phyloP scores from a whole-genome alignment of 2,797 vertebrate species.

The Amblyopsis hoosieri region DNA sequence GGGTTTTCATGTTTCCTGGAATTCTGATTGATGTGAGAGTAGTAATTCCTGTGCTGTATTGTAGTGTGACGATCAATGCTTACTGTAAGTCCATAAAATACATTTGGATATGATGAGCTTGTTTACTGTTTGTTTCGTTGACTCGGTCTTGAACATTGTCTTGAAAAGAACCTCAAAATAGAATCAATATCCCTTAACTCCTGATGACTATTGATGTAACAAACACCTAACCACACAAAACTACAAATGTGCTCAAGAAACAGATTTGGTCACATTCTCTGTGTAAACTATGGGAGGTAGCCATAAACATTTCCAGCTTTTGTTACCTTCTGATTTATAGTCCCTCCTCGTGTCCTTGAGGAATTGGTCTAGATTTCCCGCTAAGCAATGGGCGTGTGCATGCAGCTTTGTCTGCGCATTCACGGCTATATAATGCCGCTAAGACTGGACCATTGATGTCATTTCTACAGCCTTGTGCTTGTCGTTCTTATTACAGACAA shows the following conservation, averaged over 20 bases:
- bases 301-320: slow-evolving; percentile 72
- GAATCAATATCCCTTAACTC: background rate
- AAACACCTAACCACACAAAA: background rate
- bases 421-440: slow-evolving; percentile 30
- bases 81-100: no score
- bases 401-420: background rate
- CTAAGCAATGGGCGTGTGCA: slow-evolving; percentile 35
- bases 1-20: no score
- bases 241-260: slow-evolving; percentile 17
- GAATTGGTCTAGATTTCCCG: slow-evolving; percentile 54
- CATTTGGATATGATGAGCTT: slow-evolving; percentile 9
- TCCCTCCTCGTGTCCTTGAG: slow-evolving; percentile 58
- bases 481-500: slow-evolving; percentile 54
- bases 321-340: slow-evolving; percentile 71
- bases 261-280: slow-evolving; percentile 34
- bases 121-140: slow-evolving; percentile 30
- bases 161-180: background rate
- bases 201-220: background rate
- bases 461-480: slow-evolving; percentile 50
- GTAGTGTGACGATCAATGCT: no score
- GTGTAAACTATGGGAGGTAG: slow-evolving; percentile 60
- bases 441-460: slow-evolving; percentile 35
- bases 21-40: no score
- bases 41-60: no score
- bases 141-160: slow-evolving; percentile 20